These are phyloP conservation scores for Lycocerus yunnanus DNA, from an alignment of 2,888 invertebrate genomes.

Conservation along the genomic window DNA sequence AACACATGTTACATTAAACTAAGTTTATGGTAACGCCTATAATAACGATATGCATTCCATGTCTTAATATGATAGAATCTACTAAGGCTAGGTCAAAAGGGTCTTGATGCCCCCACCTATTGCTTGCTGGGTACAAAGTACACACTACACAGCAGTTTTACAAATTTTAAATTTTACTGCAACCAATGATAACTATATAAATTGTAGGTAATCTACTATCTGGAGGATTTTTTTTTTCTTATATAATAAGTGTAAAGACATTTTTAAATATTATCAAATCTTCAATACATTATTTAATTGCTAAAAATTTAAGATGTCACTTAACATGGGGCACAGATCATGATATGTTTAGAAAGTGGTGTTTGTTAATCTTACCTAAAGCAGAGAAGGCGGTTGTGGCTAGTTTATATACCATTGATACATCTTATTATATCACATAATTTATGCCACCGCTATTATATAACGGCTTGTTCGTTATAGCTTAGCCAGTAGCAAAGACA, in stretches of 20 bases:
- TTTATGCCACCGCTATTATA: slow-evolving; percentile 36
- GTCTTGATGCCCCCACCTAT: slow-evolving; percentile 38
- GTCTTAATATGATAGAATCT: slow-evolving; percentile 52
- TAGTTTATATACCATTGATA: slow-evolving; percentile 48
- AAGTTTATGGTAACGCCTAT: slow-evolving; percentile 50
- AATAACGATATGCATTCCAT: slow-evolving; percentile 56
- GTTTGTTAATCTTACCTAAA: slow-evolving; percentile 66
- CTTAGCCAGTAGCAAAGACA: slow-evolving; percentile 28
- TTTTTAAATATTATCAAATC: slow-evolving; percentile 58
- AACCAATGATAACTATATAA: slow-evolving; percentile 37
- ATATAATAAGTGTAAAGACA: slow-evolving; percentile 54
- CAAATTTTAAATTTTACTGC: slow-evolving; percentile 38
- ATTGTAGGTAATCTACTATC: slow-evolving; percentile 38
- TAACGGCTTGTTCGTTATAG: slow-evolving; percentile 8
- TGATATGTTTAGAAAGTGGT: slow-evolving; percentile 80
- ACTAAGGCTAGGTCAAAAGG: slow-evolving; percentile 53
- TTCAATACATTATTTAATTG: slow-evolving; percentile 54
- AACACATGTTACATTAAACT: slow-evolving; percentile 56
- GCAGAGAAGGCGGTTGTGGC: slow-evolving; percentile 61
- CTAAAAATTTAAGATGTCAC: slow-evolving; percentile 61
- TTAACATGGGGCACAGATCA: slow-evolving; percentile 77
- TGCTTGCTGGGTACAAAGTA: slow-evolving; percentile 42
- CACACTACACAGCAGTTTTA: slow-evolving; percentile 37
- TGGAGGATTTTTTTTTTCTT: slow-evolving; percentile 39
- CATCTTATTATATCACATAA: slow-evolving; percentile 54